Evolutionary conservation across 2,797 vertebrate species (phyloP).

Genomic region (Sarcoramphus papa): DNA sequence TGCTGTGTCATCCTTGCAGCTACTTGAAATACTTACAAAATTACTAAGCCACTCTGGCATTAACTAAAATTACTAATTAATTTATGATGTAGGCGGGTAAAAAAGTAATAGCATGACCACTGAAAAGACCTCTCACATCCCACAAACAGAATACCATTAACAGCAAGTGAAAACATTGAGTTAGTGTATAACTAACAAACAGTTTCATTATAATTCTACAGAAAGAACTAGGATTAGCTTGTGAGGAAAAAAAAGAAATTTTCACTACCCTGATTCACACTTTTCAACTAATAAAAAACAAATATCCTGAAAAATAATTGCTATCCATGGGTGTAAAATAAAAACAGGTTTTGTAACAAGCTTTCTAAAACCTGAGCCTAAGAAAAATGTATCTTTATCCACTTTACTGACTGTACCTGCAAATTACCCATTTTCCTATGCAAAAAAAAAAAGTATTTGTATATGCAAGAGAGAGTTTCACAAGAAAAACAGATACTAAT

Average conservation of each 20-base stretch:
- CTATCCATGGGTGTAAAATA: not conserved
- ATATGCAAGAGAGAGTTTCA: not conserved
- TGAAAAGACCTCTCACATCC: not conserved
- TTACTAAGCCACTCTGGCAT: not conserved
- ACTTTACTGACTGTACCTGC: not conserved
- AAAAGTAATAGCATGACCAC: not conserved
- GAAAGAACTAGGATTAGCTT: not conserved
- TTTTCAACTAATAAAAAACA: not conserved
- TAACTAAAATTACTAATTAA: conserved; percentile 43
- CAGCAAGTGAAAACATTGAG: conserved; percentile 6
- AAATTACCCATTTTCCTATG: not conserved
- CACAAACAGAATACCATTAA: not conserved
- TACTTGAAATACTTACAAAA: not conserved
- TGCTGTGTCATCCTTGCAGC: conserved; percentile 19
- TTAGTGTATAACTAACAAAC: not conserved
- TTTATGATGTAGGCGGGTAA: not conserved
- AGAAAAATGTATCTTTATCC: not conserved
- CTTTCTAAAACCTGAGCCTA: not conserved
- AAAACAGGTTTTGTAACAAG: not conserved
- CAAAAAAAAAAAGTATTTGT: not conserved
- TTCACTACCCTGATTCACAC: not conserved
- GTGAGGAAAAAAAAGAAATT: not conserved
- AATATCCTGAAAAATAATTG: not conserved
- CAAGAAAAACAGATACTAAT: not conserved
- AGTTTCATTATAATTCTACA: not conserved